Conservation (phyloP, 2,888 invertebrate genomes). For the Altica lythri region DNA sequence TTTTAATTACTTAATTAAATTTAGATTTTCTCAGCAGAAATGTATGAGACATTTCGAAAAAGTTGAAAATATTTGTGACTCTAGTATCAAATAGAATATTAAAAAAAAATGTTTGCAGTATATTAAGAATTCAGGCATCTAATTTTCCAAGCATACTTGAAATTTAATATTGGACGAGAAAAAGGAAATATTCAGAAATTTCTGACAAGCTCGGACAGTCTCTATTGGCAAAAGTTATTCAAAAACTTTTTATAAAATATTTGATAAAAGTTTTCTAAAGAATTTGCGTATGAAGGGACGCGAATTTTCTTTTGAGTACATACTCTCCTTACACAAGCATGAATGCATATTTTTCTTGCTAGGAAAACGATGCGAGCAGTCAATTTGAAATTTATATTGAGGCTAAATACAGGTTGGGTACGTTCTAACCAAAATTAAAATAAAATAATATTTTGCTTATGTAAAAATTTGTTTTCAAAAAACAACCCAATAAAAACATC, state of each 20-base stretch:
- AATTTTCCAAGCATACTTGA: background rate
- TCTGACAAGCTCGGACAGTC: conserved; percentile 1
- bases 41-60: no score
- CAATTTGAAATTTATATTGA: conserved; percentile 24
- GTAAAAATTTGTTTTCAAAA: no score
- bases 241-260: conserved; percentile 35
- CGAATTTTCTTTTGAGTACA: conserved; percentile 32
- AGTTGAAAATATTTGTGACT: no score
- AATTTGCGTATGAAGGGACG: conserved; percentile 37
- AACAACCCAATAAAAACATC: no score
- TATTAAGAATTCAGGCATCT: background rate
- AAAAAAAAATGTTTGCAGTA: background rate
- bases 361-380: conserved; percentile 20
- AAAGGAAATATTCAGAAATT: background rate
- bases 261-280: conserved; percentile 35
- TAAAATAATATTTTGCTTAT: no score
- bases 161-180: background rate
- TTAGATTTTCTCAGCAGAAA: no score
- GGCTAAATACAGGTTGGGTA: background rate
- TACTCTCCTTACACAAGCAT: conserved; percentile 7
- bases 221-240: background rate
- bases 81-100: no score
- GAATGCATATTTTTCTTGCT: conserved; percentile 24
- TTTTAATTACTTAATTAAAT: no score
- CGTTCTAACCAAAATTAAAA: no score